A percentile compares a stretch with the other conserved stretches of the same genome.
Conservation (phyloP, 2,113 vertebrate genomes). For the Takifugu flavidus region DNA sequence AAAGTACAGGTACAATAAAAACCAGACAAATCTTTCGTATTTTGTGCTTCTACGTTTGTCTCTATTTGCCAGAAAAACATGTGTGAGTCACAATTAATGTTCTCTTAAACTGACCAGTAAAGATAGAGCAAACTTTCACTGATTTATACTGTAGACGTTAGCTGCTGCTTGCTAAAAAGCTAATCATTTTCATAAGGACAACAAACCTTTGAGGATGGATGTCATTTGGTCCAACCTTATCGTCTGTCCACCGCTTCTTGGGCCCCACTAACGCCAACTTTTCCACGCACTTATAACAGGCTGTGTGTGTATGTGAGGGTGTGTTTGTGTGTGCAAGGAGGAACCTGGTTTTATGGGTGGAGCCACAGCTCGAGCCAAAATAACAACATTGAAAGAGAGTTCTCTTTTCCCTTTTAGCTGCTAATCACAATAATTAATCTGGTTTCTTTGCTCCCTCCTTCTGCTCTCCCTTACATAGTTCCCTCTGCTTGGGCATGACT, state of each 20-base stretch:
- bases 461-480: too few relatives aligned
- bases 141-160: neutral
- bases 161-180: too few relatives aligned
- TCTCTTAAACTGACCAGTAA: too few relatives aligned
- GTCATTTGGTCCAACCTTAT: conserved; percentile 46
- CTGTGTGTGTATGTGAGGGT: neutral
- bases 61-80: neutral
- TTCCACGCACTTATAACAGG: conserved; percentile 2
- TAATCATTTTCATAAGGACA: neutral
- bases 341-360: conserved; percentile 8
- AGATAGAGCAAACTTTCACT: neutral
- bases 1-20: neutral
- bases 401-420: too few relatives aligned
- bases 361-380: too few relatives aligned
- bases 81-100: neutral
- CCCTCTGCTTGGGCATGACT: too few relatives aligned
- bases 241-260: conserved; percentile 7
- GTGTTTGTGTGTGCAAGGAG: neutral
- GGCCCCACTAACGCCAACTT: conserved; percentile 10
- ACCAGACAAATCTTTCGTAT: neutral
- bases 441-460: too few relatives aligned
- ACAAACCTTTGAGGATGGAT: conserved; percentile 46
- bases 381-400: too few relatives aligned
- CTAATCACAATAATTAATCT: too few relatives aligned
- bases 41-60: neutral